These are phyloP conservation scores for Choloepus hoffmanni DNA, from an alignment of 2,113 vertebrate species.

Conservation along the genomic window DNA sequence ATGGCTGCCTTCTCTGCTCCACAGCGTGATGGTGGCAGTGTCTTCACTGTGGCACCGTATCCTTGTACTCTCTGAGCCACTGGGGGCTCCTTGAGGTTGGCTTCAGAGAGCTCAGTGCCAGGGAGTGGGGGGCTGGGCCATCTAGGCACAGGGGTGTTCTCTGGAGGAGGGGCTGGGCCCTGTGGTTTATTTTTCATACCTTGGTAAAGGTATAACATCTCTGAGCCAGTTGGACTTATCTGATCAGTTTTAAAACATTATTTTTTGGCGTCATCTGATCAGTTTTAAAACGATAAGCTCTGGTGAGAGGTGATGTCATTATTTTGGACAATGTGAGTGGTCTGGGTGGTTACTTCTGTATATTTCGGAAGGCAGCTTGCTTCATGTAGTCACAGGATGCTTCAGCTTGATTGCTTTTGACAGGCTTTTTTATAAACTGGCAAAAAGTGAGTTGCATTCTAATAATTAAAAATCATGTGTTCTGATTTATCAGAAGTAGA, in stretches of 20 bases:
- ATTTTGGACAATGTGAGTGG: constrained; percentile 27
- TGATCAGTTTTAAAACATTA: constrained; percentile 38
- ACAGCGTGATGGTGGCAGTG: not conserved
- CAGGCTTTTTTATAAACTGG: constrained; percentile 55
- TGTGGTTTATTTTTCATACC: constrained; percentile 50
- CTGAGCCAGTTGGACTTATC: constrained; percentile 12
- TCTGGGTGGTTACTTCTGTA: not conserved
- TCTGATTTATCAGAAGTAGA: constrained; percentile 50
- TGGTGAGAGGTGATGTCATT: not conserved
- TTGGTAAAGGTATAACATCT: not conserved
- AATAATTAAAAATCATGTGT: constrained; percentile 55
- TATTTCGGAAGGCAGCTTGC: constrained; percentile 57
- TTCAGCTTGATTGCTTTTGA: constrained; percentile 65
- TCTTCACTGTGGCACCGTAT: constrained; percentile 16
- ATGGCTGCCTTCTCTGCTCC: too few relatives aligned
- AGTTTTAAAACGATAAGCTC: constrained; percentile 47
- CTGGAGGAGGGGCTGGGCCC: not conserved
- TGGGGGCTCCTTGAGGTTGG: constrained; percentile 16
- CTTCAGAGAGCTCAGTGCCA: not conserved
- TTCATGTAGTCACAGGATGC: constrained; percentile 61
- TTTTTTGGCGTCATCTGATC: constrained; percentile 22
- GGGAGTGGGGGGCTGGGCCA: not conserved
- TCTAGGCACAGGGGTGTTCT: not conserved
- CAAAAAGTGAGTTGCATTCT: constrained; percentile 49
- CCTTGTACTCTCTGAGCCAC: not conserved